Conservation (phyloP, 2,113 vertebrate genomes). For the Clarias gariepinus region DNA sequence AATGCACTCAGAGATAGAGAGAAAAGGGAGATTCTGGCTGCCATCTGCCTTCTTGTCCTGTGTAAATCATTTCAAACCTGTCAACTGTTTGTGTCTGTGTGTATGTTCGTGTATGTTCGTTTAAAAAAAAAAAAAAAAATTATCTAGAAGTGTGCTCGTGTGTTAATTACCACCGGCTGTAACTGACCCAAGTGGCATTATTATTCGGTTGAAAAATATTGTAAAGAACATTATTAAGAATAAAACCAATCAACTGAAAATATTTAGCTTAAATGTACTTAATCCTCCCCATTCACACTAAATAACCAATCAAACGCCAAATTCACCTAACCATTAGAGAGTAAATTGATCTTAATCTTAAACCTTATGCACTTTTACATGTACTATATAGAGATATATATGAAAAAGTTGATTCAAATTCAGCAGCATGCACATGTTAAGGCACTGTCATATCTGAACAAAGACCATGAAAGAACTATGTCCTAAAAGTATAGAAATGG, state of each 20-base stretch:
- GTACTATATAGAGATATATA: too few relatives aligned
- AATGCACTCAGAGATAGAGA: slow-evolving; percentile 19
- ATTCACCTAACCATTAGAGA: too few relatives aligned
- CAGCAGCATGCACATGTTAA: too few relatives aligned
- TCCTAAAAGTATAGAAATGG: too few relatives aligned
- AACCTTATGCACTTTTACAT: too few relatives aligned
- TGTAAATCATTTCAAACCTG: slow-evolving; percentile 33
- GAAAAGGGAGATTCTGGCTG: slow-evolving; percentile 12
- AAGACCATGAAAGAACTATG: too few relatives aligned
- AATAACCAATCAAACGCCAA: background rate
- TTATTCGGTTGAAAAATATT: background rate
- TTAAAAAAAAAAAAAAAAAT: too few relatives aligned
- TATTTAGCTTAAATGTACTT: background rate
- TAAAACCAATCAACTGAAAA: background rate
- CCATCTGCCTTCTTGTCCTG: slow-evolving; percentile 42
- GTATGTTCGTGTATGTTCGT: background rate
- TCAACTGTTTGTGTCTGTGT: slow-evolving; percentile 12
- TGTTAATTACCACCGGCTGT: slow-evolving; percentile 46
- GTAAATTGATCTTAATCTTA: too few relatives aligned
- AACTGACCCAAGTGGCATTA: slow-evolving; percentile 16
- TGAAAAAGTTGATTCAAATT: too few relatives aligned
- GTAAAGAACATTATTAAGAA: background rate
- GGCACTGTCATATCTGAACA: too few relatives aligned
- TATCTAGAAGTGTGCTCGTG: background rate
- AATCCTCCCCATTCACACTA: background rate